Evolutionary conservation across 2,797 vertebrate genomes (phyloP).

Genomic region (Prunella strophiata): DNA sequence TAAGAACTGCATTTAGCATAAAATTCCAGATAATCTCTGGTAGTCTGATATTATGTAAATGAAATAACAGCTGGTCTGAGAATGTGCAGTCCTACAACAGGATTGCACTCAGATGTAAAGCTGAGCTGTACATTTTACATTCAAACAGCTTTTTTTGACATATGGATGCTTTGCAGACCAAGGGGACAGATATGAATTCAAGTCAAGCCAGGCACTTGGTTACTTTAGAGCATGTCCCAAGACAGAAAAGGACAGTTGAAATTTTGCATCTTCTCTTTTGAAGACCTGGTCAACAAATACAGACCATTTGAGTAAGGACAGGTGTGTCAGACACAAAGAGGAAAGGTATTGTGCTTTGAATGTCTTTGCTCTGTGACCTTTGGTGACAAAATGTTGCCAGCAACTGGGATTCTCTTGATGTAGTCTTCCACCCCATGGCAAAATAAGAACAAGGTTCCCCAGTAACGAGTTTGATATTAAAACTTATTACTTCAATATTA

Average conservation of each 20-base stretch:
- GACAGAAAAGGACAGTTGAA: neutral
- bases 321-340: neutral
- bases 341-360: neutral
- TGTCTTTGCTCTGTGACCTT: neutral
- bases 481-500: neutral
- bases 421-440: neutral
- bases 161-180: neutral
- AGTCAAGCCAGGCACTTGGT: neutral
- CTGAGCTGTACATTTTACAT: neutral
- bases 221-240: neutral
- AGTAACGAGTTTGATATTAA: conserved; percentile 1
- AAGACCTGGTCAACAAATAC: neutral
- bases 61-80: neutral
- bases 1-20: neutral
- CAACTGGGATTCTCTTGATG: neutral
- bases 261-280: neutral
- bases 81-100: neutral
- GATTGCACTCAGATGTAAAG: neutral
- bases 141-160: neutral
- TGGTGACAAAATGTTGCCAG: rapidly evolving
- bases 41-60: neutral
- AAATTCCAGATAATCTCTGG: neutral
- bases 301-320: neutral
- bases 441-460: neutral
- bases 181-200: neutral